Percentiles rank a stretch among this genome's conserved stretches.
Evolutionary conservation across 2,888 invertebrate species (phyloP).

Genomic region (Cephus nigrinus): DNA sequence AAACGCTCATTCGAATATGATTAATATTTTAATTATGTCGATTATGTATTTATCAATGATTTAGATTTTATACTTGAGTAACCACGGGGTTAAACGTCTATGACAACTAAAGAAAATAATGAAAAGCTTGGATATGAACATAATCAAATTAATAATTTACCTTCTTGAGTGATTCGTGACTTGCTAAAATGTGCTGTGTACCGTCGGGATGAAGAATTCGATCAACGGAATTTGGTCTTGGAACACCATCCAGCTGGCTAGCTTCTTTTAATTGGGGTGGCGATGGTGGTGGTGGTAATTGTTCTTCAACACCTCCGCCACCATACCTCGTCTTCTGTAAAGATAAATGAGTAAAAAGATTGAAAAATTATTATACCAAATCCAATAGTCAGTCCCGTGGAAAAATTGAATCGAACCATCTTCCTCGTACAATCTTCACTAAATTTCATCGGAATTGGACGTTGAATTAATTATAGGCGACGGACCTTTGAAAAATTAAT

Average conservation of each 20-base stretch:
- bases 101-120: not conserved
- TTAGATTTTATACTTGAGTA: too few species aligned
- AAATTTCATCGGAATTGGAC: not conserved
- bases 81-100: not conserved
- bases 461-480: not conserved
- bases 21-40: not conserved
- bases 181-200: slow-evolving; percentile 46
- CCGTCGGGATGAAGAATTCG: slow-evolving; percentile 57
- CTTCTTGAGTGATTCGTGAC: slow-evolving; percentile 56
- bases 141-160: slow-evolving; percentile 35
- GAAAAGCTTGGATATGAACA: not conserved
- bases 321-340: slow-evolving; percentile 70
- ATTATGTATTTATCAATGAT: not conserved
- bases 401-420: not conserved
- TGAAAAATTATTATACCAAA: not conserved
- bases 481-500: not conserved
- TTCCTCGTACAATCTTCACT: not conserved
- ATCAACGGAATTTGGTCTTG: slow-evolving; percentile 67
- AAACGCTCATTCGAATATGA: not conserved
- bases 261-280: slow-evolving; percentile 64
- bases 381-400: not conserved
- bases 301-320: slow-evolving; percentile 66
- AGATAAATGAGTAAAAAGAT: not conserved
- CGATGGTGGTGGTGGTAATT: slow-evolving; percentile 70
- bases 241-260: slow-evolving; percentile 57